phyloP scores from a whole-genome alignment of 2,113 vertebrate species.

The Seriola aureovittata region DNA sequence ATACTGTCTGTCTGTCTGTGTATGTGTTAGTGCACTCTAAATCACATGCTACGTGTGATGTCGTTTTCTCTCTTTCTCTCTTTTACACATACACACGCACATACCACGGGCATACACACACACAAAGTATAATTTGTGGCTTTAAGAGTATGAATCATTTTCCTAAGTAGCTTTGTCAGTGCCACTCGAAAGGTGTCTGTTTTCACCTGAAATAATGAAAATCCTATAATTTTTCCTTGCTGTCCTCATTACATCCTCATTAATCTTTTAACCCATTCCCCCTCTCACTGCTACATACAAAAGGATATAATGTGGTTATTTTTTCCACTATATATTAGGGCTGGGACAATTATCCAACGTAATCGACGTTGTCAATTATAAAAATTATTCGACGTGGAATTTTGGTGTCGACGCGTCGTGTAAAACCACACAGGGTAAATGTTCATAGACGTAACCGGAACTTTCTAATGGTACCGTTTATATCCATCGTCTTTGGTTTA shows the following conservation, averaged over 20 bases:
- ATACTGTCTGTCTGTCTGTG: too few species aligned
- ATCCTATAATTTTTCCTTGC: background rate
- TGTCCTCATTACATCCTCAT: conserved; percentile 1
- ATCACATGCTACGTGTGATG: background rate
- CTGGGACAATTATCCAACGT: too few species aligned
- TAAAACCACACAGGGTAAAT: too few species aligned
- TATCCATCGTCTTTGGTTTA: too few species aligned
- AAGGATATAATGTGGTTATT: background rate
- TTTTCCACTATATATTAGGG: background rate
- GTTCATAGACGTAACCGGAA: too few species aligned
- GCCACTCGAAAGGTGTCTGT: background rate
- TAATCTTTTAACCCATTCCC: background rate
- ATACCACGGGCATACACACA: background rate
- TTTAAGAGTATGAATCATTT: background rate
- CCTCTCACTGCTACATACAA: background rate
- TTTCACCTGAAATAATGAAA: conserved; percentile 2
- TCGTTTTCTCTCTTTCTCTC: background rate
- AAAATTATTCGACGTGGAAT: too few species aligned
- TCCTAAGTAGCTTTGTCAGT: background rate
- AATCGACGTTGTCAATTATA: too few species aligned
- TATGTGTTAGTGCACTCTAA: background rate
- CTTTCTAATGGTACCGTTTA: too few species aligned
- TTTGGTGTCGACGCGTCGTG: too few species aligned
- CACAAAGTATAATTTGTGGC: background rate
- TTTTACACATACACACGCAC: background rate